phyloP scores from a whole-genome alignment of 2,113 vertebrate species.

The Anarrhichthys ocellatus region DNA sequence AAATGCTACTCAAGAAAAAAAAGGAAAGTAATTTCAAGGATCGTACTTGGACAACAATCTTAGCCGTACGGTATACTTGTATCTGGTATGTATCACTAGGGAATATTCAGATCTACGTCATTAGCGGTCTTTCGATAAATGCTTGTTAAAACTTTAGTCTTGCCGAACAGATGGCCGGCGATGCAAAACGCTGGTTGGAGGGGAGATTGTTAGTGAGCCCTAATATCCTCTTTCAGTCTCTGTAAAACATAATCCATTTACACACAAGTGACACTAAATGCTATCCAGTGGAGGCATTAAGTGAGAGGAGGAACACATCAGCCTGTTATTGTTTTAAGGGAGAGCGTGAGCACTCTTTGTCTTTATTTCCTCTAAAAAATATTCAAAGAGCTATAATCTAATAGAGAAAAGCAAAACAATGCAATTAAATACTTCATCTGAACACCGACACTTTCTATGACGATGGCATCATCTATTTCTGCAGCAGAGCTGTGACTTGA shows the following conservation, averaged over 20 bases:
- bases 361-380: conserved; percentile 10
- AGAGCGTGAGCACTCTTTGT: background rate
- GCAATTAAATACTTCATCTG: conserved; percentile 26
- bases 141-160: conserved; percentile 8
- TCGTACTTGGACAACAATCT: conserved; percentile 19
- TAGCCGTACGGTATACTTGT: background rate
- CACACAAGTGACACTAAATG: conserved; percentile 48
- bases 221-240: conserved; percentile 20
- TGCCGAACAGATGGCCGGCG: conserved; percentile 12
- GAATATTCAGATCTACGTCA: conserved; percentile 2
- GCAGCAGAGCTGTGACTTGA: conserved; percentile 31
- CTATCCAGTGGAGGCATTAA: conserved; percentile 32
- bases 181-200: background rate
- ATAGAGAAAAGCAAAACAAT: conserved; percentile 32
- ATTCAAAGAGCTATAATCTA: conserved; percentile 43
- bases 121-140: conserved; percentile 11
- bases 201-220: conserved; percentile 12
- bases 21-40: conserved; percentile 17
- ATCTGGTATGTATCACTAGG: background rate
- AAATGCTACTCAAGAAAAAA: background rate
- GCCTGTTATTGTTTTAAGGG: conserved; percentile 41
- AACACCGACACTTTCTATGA: conserved; percentile 16
- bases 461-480: conserved; percentile 40
- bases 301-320: conserved; percentile 39
- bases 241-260: conserved; percentile 35